These are phyloP conservation scores for Menura novaehollandiae DNA, from an alignment of 2,113 vertebrate genomes.

Conservation along the genomic window DNA sequence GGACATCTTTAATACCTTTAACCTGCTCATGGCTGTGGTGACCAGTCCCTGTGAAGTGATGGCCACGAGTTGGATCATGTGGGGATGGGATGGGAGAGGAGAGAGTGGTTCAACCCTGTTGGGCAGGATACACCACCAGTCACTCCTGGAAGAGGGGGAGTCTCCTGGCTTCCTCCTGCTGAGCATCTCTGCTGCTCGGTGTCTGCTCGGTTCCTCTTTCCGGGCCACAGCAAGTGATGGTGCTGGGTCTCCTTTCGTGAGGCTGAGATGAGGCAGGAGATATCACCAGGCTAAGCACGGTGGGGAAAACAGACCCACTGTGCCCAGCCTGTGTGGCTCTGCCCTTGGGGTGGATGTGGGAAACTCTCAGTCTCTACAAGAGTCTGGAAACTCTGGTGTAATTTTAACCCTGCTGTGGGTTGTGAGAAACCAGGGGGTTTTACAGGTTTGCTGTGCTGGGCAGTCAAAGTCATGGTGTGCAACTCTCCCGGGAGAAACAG, in stretches of 20 bases:
- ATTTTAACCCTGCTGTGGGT: constrained; percentile 41
- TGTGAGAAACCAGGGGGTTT: constrained; percentile 57
- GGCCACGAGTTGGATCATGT: accelerated
- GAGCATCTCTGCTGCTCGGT: not conserved
- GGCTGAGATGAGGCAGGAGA: not conserved
- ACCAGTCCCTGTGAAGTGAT: accelerated
- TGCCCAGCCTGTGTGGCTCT: not conserved
- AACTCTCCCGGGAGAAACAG: not conserved
- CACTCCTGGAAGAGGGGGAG: not conserved
- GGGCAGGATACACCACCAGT: accelerated
- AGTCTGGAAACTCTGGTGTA: constrained; percentile 53
- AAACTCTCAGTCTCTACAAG: not conserved
- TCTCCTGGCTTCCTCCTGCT: not conserved
- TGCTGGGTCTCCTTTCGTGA: not conserved
- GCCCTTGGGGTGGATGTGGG: not conserved
- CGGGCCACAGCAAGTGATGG: accelerated
- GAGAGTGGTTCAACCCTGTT: accelerated
- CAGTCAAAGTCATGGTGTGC: not conserved
- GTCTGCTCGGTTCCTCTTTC: not conserved
- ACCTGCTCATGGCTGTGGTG: accelerated
- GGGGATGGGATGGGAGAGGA: not conserved
- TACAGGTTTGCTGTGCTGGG: not conserved
- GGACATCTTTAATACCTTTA: not conserved
- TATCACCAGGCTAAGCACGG: not conserved
- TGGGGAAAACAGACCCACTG: not conserved